Evolutionary conservation across 2,113 vertebrate species (phyloP).

Genomic region (Acrocephalus kingi): DNA sequence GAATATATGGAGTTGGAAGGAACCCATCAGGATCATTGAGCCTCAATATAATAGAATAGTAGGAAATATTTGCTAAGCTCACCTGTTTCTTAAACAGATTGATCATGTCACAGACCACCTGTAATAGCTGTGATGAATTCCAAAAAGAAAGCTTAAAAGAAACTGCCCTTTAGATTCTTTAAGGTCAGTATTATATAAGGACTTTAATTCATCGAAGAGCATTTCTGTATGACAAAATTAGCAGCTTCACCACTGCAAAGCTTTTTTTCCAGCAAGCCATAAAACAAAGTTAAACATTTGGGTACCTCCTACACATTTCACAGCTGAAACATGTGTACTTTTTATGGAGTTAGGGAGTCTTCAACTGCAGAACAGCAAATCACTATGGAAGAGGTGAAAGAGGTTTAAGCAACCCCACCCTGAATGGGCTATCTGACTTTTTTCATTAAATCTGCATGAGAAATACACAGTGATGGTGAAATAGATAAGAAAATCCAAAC

Average conservation of each 20-base stretch:
- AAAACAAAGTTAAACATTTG: not conserved
- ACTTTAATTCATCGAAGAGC: not conserved
- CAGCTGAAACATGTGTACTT: not conserved
- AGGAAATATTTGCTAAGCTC: not conserved
- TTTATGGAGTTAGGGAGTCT: not conserved
- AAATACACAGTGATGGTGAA: not conserved
- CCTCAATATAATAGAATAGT: not conserved
- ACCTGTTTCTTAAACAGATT: not conserved
- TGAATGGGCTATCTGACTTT: fast-evolving
- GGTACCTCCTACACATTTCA: not conserved
- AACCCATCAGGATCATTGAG: not conserved
- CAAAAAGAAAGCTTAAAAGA: not conserved
- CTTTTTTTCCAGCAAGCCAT: not conserved
- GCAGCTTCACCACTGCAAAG: not conserved
- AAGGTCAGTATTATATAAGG: not conserved
- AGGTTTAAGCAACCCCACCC: not conserved
- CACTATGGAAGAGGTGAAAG: not conserved
- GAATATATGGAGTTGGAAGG: not conserved
- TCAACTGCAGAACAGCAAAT: not conserved
- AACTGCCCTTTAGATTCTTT: not conserved
- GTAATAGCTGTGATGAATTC: not conserved
- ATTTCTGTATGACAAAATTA: not conserved
- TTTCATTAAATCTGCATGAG: not conserved
- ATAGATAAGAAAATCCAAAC: not conserved
- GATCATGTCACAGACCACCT: not conserved